phyloP scores from a whole-genome alignment of 2,888 invertebrate genomes.

The Drosophila antonietae region DNA sequence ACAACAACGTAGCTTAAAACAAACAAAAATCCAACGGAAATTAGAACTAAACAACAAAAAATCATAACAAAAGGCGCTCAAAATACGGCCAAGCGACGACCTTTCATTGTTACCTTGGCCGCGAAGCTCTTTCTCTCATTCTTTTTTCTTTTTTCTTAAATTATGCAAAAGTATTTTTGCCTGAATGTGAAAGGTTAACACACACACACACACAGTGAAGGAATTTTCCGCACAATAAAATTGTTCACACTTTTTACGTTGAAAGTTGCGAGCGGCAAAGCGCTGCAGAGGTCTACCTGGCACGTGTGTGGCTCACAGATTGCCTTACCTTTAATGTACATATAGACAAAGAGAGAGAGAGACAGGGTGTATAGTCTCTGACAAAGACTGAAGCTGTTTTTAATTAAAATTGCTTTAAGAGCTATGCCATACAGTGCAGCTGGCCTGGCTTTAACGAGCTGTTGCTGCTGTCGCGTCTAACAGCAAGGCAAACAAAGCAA shows the following conservation, averaged over 20 bases:
- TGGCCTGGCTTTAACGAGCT: slow-evolving; percentile 25
- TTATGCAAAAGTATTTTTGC: slow-evolving; percentile 62
- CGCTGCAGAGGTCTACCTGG: background rate
- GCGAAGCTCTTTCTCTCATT: slow-evolving; percentile 11
- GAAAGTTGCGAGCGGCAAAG: slow-evolving; percentile 14
- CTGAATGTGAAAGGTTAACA: slow-evolving; percentile 37
- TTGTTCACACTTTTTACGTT: slow-evolving; percentile 68
- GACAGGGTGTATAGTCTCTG: background rate
- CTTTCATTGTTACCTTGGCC: slow-evolving; percentile 50
- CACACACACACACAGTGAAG: slow-evolving; percentile 23
- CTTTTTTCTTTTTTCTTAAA: slow-evolving; percentile 35
- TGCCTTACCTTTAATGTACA: background rate
- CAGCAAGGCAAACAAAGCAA: slow-evolving; percentile 9
- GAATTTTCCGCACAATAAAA: slow-evolving; percentile 75
- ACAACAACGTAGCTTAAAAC: slow-evolving; percentile 20
- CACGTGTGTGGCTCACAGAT: slow-evolving; percentile 16
- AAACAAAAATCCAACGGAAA: slow-evolving; percentile 40
- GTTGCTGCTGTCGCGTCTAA: slow-evolving; percentile 15
- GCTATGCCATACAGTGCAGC: slow-evolving; percentile 20
- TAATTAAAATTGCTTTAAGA: slow-evolving; percentile 32
- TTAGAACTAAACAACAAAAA: slow-evolving; percentile 12
- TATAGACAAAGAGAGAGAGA: background rate
- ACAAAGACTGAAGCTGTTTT: slow-evolving; percentile 9
- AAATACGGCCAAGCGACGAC: slow-evolving; percentile 27
- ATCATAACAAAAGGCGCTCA: slow-evolving; percentile 5